Base-by-base conservation (phyloP, 2,797 vertebrate species). In the Brotula barbata region DNA sequence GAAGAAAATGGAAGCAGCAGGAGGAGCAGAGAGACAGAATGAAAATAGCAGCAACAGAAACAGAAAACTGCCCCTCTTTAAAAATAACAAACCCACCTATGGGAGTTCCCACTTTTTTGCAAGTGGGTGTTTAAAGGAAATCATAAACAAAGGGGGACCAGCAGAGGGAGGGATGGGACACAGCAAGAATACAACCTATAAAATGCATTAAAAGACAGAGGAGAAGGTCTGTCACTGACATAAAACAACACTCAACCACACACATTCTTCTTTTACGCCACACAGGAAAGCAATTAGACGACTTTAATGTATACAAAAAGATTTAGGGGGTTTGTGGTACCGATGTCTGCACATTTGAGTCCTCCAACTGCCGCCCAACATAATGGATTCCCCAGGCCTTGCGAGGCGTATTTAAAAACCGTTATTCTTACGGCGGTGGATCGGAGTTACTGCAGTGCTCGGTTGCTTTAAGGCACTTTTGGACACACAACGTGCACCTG, bases 21-120 rank as follows among this genome's bases (percentile, higher is more conserved):
- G 20, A 17, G 46, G 21, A 22, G 25, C n/a, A n/a, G n/a, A n/a
- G n/a, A n/a, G 46, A 31, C 22, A 12, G 47, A 34, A 17, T 15
- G 34, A n/a, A 16, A 28, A 41, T 28, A 25, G 22, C 7, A 25
- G 46, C 6, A 5, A 50, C 42, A 50, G 10, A 28, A 7, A 34
- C 16, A 53, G 45, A 71, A 59, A 73, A 68, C 31, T 55, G 54
- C 68, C 51, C 64, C 39, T 42, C 64, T 58, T 70, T 69, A 74
- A 75, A 77, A 83, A 87, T 75, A 89, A 71, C 74, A 83, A 78
- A 81, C 51, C 78, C 80, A 85, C 84, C 81, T 83, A 78, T 80
- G 79, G 85, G 83, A 79, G 84, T 88, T 70, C 60, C 71, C 73
- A 16, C 33, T 22, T 63, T 57, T 73, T 57, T 34, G 21, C 57